Percentiles rank a stretch among this genome's conserved stretches.
Conservation (phyloP, 2,797 vertebrate genomes). For the Diceros bicornis region DNA sequence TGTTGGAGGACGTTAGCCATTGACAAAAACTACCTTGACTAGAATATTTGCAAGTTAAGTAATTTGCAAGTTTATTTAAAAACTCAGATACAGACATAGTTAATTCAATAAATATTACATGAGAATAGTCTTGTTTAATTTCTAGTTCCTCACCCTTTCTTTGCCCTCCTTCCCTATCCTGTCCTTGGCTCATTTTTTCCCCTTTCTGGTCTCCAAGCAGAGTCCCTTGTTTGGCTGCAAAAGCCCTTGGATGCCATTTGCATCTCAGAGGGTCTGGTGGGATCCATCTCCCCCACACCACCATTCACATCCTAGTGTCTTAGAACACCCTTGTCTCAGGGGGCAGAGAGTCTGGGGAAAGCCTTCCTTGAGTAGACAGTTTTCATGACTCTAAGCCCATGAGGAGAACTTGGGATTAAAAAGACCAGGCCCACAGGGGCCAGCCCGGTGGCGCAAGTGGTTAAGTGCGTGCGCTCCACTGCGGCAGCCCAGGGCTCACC, state of each 20-base stretch:
- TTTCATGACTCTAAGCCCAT: background rate
- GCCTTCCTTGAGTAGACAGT: background rate
- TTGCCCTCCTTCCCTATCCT: background rate
- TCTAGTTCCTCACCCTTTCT: conserved; percentile 1
- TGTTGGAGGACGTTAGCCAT: background rate
- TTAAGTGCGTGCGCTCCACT: no score
- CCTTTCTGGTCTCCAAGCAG: conserved; percentile 8
- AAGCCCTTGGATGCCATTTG: background rate
- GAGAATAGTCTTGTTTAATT: conserved; percentile 35
- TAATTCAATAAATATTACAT: background rate
- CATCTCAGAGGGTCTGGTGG: background rate
- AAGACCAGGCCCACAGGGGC: background rate
- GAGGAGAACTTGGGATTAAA: background rate
- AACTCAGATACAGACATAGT: background rate
- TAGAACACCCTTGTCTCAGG: background rate
- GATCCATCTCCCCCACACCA: background rate
- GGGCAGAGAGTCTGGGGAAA: background rate
- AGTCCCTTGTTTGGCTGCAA: background rate
- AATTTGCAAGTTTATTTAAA: conserved; percentile 22
- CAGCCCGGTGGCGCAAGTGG: no score
- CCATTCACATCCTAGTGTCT: background rate
- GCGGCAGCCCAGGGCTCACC: no score
- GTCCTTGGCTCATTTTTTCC: background rate
- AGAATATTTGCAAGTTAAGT: conserved; percentile 3
- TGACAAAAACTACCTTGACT: background rate